Conservation (phyloP, 2,888 invertebrate species). For the Drosophila recens region DNA sequence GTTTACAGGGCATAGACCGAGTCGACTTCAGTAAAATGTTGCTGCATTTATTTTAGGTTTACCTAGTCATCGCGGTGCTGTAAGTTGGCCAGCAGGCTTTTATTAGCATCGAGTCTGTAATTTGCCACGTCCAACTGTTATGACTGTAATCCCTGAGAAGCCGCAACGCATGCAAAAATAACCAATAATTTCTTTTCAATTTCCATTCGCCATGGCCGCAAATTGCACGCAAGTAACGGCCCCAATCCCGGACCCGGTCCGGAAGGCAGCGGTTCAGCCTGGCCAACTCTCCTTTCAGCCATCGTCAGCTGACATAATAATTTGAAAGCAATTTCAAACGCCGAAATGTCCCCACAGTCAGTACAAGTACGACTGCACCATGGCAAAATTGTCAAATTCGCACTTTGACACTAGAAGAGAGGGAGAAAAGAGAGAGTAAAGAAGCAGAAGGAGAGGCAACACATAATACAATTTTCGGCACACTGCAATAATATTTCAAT, state of each 20-base stretch:
- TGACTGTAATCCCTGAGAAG: conserved; percentile 59
- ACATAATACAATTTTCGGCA: conserved; percentile 68
- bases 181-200: conserved; percentile 77
- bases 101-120: conserved; percentile 51
- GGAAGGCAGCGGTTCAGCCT: conserved; percentile 46
- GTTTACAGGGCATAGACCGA: conserved; percentile 1
- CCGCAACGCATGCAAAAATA: conserved; percentile 76
- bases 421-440: conserved; percentile 16
- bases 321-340: conserved; percentile 83
- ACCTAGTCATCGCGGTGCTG: conserved; percentile 34
- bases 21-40: conserved; percentile 1
- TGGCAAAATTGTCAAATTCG: conserved; percentile 80
- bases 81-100: conserved; percentile 32
- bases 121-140: conserved; percentile 56
- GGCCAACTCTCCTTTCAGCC: conserved; percentile 35
- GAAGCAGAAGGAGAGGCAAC: conserved; percentile 13
- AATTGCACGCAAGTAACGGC: conserved; percentile 67
- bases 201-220: conserved; percentile 61
- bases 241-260: conserved; percentile 19
- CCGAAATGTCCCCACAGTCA: conserved; percentile 63
- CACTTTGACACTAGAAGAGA: conserved; percentile 61
- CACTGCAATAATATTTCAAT: conserved; percentile 81
- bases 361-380: conserved; percentile 35
- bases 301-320: conserved; percentile 81
- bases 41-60: conserved; percentile 18